phyloP scores from a whole-genome alignment of 30 jellyfish, hydroid and myxozoan species.

The Aurelia aurita region DNA sequence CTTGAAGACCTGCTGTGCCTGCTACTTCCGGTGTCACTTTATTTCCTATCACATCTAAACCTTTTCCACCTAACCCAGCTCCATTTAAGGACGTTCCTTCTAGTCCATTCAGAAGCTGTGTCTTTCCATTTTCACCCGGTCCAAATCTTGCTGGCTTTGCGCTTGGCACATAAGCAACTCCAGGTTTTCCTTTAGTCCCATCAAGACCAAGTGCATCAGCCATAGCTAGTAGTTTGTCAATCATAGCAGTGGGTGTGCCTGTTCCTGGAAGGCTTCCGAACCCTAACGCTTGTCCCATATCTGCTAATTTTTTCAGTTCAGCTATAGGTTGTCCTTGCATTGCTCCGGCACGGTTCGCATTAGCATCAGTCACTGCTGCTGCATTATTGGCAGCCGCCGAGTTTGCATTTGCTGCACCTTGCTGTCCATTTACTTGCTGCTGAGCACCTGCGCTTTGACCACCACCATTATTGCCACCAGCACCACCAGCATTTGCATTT shows the following conservation, averaged over 20 bases:
- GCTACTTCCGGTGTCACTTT: slow-evolving; percentile 61
- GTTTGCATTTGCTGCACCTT: slow-evolving; percentile 28
- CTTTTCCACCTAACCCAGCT: slow-evolving; percentile 28
- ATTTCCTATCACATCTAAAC: slow-evolving; percentile 55
- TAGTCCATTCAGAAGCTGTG: slow-evolving; percentile 54
- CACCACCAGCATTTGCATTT: slow-evolving; percentile 31
- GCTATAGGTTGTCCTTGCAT: slow-evolving; percentile 57
- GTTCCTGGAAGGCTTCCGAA: slow-evolving; percentile 73
- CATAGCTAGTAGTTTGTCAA: slow-evolving; percentile 74
- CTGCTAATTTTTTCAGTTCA: slow-evolving; percentile 64
- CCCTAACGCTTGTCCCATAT: slow-evolving; percentile 68
- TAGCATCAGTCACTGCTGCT: slow-evolving; percentile 62
- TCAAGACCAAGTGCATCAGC: slow-evolving; percentile 81
- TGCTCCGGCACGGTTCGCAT: slow-evolving; percentile 51
- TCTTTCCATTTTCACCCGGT: slow-evolving; percentile 67
- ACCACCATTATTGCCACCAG: slow-evolving; percentile 13
- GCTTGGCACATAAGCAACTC: slow-evolving; percentile 4
- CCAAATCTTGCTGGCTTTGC: slow-evolving; percentile 75
- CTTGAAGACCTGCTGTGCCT: slow-evolving; percentile 55
- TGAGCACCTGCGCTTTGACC: neutral
- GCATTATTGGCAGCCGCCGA: slow-evolving; percentile 39
- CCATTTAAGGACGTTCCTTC: slow-evolving; percentile 46
- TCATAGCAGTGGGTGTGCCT: slow-evolving; percentile 71
- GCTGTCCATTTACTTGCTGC: slow-evolving; percentile 26
- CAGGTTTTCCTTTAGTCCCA: slow-evolving; percentile 40